Evolutionary conservation across 2,113 vertebrate species (phyloP), one percentile per base, ranked within the genome.

Genomic region (Ploceus nigricollis): DNA sequence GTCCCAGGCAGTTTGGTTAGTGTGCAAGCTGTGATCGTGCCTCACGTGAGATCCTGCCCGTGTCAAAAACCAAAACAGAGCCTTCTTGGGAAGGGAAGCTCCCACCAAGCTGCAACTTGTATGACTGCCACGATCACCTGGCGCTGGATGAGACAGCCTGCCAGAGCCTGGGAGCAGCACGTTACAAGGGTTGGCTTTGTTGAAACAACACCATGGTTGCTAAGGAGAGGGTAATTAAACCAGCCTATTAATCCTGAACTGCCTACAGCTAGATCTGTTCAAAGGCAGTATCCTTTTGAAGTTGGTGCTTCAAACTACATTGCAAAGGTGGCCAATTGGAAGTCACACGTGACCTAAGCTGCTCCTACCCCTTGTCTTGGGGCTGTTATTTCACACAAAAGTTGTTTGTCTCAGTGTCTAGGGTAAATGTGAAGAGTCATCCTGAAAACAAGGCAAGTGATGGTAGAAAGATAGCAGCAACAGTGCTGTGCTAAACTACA

Each of bases 221-320:
- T 94, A 89, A 44, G 87, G 45, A 94, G 87, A 33, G 64, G n/a
- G 20, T 94, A 78, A 94, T 85, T 94, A 96, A 96, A 57, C 28
- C 24, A 54, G 65, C 35, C 70, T 76, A 86, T 83, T 97, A 72
- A 79, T 84, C 78, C 82, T 75, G 31, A 85, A 85, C 40, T 53
- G 89, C 93, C 94, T 78, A 87, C 77, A 93, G 87, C 87, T 71
- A 93, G 75, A 76, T 75, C 45, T 65, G 90, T 92, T 89, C 78
- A 84, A 91, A 91, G 69, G 60, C 69, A 90, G 31, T 61, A 78
- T n/a, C 48, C 28, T 76, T 96, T 89, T 94, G 91, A 94, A 93
- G 91, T 35, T 93, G 25, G 20, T 84, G 3, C 48, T 91, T 94
- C 65, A 85, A 72, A 69, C 45, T 79, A 45, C 53, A 11, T 79